These are phyloP conservation scores for Platyrinchus mystaceus DNA, from an alignment of 2,797 vertebrate species.

Conservation along the genomic window DNA sequence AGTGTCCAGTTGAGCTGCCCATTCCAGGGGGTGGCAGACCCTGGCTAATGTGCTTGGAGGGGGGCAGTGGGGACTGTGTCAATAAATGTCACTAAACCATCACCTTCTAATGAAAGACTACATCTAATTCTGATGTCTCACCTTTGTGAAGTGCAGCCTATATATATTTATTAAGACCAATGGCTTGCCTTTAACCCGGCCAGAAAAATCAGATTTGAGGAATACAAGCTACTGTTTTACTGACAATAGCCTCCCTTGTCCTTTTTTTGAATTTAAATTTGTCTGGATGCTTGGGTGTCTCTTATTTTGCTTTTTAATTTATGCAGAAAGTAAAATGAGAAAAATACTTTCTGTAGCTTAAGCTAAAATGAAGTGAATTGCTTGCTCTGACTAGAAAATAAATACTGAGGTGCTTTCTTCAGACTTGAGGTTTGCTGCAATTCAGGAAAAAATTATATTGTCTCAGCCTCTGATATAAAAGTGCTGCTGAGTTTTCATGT, in stretches of 20 bases:
- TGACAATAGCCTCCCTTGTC: background rate
- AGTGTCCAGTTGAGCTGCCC: background rate
- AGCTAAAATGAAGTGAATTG: background rate
- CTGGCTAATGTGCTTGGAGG: background rate
- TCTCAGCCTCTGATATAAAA: background rate
- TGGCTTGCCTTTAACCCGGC: background rate
- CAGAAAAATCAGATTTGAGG: background rate
- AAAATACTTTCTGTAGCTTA: background rate
- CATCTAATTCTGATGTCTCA: background rate
- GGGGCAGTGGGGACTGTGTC: background rate
- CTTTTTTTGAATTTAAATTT: background rate
- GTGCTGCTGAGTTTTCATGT: constrained; percentile 46
- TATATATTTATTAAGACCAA: background rate
- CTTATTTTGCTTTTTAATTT: background rate
- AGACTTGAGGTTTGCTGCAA: background rate
- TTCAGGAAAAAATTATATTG: constrained; percentile 9
- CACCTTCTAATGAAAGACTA: background rate
- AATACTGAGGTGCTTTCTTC: background rate
- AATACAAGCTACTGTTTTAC: background rate
- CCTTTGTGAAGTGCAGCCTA: background rate
- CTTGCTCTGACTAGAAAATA: constrained; percentile 5
- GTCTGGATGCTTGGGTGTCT: background rate
- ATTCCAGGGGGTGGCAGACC: background rate
- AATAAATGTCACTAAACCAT: background rate
- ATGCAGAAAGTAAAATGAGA: background rate